These are phyloP conservation scores for Gila orcuttii DNA, from an alignment of 2,113 vertebrate genomes.

Conservation along the genomic window DNA sequence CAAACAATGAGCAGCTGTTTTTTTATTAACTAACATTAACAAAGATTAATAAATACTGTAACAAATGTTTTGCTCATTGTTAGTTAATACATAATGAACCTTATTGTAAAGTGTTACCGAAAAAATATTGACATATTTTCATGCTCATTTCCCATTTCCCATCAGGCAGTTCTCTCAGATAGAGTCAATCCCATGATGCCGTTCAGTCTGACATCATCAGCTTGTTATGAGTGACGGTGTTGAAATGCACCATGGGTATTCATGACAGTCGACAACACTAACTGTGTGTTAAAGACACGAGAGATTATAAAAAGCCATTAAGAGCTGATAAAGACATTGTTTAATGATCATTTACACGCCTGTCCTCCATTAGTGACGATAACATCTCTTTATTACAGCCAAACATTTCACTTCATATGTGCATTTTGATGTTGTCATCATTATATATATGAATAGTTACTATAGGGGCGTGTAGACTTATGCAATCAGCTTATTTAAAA, in stretches of 20 bases:
- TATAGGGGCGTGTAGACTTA: no score
- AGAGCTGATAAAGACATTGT: slow-evolving; percentile 42
- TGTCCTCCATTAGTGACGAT: slow-evolving; percentile 29
- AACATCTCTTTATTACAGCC: neutral
- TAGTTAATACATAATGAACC: no score
- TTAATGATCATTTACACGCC: slow-evolving; percentile 55
- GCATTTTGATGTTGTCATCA: no score
- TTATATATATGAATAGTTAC: no score
- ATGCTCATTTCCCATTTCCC: neutral
- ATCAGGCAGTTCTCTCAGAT: neutral
- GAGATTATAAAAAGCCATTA: slow-evolving; percentile 53
- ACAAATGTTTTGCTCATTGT: no score
- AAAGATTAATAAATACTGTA: no score
- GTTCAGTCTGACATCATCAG: neutral
- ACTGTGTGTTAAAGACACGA: neutral
- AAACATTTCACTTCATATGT: no score
- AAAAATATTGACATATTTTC: no score
- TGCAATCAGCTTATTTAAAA: no score
- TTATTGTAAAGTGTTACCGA: no score
- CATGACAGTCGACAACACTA: neutral
- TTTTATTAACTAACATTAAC: no score
- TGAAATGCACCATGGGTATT: neutral
- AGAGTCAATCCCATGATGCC: neutral
- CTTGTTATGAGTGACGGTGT: neutral
- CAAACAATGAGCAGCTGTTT: no score